Evolutionary conservation across 2,888 invertebrate species (phyloP).

Genomic region (Taenaris catops): DNA sequence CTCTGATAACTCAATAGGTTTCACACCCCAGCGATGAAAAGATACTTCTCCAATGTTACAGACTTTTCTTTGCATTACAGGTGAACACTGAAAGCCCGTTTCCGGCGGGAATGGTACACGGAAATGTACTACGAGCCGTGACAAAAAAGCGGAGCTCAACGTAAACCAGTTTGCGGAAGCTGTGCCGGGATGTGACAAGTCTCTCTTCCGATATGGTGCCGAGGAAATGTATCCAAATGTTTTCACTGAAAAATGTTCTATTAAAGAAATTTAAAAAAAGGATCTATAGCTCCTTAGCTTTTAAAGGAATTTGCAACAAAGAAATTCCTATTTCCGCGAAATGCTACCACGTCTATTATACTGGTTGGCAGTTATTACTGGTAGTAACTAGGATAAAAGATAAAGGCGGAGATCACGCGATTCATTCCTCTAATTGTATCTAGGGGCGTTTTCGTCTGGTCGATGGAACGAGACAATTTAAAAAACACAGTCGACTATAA

Average conservation of each 20-base stretch:
- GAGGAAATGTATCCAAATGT: constrained; percentile 15
- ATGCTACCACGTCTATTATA: constrained; percentile 44
- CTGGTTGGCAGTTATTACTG: constrained; percentile 46
- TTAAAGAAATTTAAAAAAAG: constrained; percentile 11
- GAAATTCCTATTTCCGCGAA: constrained; percentile 37
- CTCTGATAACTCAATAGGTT: constrained; percentile 2
- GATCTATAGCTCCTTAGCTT: constrained; percentile 18
- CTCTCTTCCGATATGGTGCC: constrained; percentile 19
- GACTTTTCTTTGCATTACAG: constrained; percentile 29
- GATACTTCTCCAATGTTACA: constrained; percentile 3
- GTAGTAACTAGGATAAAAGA: constrained; percentile 46
- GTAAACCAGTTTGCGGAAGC: constrained; percentile 49
- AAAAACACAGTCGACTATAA: constrained; percentile 23
- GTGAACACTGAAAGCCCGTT: constrained; percentile 60
- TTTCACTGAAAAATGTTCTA: constrained; percentile 16
- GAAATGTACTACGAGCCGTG: constrained; percentile 57
- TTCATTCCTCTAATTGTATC: constrained; percentile 61
- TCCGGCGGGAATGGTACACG: constrained; percentile 55
- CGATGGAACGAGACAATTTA: constrained; percentile 29
- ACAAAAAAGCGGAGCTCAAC: constrained; percentile 47
- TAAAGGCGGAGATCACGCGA: constrained; percentile 57
- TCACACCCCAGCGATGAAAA: constrained; percentile 8
- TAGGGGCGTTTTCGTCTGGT: constrained; percentile 35
- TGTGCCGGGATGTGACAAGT: constrained; percentile 25
- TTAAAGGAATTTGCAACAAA: constrained; percentile 38